Conservation (phyloP, 37 sponge, comb jelly and placozoan species). For the Ianthella basta region DNA sequence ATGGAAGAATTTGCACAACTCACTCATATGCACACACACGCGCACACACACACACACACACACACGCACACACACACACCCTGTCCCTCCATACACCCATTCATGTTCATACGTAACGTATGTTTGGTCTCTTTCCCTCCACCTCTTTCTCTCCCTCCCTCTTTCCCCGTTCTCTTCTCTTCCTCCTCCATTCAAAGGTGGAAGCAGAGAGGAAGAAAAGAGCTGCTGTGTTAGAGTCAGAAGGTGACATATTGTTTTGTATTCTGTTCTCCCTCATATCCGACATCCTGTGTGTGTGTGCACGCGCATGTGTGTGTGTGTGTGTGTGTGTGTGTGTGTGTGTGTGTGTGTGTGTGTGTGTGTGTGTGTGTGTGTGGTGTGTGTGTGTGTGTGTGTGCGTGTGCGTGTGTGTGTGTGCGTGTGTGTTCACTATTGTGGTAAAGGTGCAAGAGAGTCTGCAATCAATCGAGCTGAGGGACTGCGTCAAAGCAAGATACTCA, state of each 20-base stretch:
- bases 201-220: conserved; percentile 99
- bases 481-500: conserved; percentile 89
- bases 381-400: no score
- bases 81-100: no score
- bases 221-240: conserved; percentile 91
- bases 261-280: no score
- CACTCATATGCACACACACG: no score
- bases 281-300: background rate
- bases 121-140: no score
- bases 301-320: background rate
- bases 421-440: background rate
- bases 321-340: conserved; percentile 21
- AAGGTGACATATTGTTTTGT: conserved; percentile 58
- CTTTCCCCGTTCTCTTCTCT: no score
- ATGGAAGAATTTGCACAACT: background rate
- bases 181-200: conserved; percentile 56
- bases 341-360: conserved; percentile 27
- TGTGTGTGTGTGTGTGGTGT: background rate
- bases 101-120: no score
- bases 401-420: no score
- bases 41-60: no score
- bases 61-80: no score
- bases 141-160: no score
- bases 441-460: conserved; percentile 76
- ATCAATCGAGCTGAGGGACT: conserved; percentile 85